Conservation (phyloP, 2,113 vertebrate species). For the Forbesichthys agassizii region DNA sequence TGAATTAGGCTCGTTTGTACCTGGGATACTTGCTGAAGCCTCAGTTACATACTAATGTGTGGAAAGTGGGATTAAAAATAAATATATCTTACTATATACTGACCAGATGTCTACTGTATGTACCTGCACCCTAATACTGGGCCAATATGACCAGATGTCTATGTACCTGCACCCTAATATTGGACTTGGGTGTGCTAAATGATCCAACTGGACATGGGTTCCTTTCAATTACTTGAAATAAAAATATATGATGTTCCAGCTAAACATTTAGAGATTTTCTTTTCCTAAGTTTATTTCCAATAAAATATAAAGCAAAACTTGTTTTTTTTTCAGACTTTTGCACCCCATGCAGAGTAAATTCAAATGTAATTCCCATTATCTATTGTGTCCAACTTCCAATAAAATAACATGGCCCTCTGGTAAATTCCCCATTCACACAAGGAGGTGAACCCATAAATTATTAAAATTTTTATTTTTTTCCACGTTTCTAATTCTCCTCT, state of each 20-base stretch:
- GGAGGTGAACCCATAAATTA: neutral
- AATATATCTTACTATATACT: too few relatives aligned
- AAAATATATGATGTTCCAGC: too few relatives aligned
- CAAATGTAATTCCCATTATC: too few relatives aligned
- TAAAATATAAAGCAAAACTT: neutral
- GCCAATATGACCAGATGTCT: too few relatives aligned
- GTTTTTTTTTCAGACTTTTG: too few relatives aligned
- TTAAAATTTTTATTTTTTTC: neutral
- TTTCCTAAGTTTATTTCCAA: neutral
- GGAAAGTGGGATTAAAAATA: too few relatives aligned
- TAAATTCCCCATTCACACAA: neutral
- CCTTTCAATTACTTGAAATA: neutral
- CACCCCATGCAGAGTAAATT: too few relatives aligned
- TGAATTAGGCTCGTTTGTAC: neutral
- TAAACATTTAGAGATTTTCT: neutral
- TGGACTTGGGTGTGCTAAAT: neutral
- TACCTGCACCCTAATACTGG: too few relatives aligned
- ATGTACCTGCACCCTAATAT: too few relatives aligned
- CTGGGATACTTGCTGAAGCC: neutral
- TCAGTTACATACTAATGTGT: neutral
- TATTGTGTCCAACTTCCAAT: neutral
- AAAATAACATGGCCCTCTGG: neutral
- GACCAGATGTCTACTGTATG: too few relatives aligned
- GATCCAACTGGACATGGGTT: neutral
- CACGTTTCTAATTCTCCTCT: constrained; percentile 4